Evolutionary conservation across 2,797 vertebrate genomes (phyloP), one percentile per base, ranked within the genome.

Genomic region (Esox lucius): DNA sequence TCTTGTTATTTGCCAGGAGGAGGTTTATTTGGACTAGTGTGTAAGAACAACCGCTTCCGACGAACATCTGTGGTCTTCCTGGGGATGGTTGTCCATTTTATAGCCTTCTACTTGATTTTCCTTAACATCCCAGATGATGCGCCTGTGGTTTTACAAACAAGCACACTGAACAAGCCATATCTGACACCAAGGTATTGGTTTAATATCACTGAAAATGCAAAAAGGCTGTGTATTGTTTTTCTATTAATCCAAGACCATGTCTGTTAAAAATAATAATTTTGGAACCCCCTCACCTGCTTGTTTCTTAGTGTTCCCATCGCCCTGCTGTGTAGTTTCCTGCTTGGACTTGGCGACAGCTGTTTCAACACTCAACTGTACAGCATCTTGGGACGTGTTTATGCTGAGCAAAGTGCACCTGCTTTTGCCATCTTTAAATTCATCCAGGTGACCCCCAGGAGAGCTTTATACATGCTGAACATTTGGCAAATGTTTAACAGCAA

Each of bases 381-480:
- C 86, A 91, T 95, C 66, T 84, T 95, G 73, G 94, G 94, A 22
- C 74, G 84, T 8, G 78, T 92, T 74, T 95, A 93, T 77, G 88
- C 90, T 0, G 94, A 94, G 71, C 88, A 94, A 74, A 94, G 94
- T 80, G 81, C 83, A 13, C 85, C 94, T 1, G 94, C 94, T 0
- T 95, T 95, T n/a, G 92, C 94, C 82, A 93, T 95, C 88, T 95
- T 95, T 80, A 95, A 95, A 89, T 95, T 95, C 88, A 90, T 95
- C 79, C 94, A 95, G 94, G 94, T 95, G 94, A 73, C 67, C 70
- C 16, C 22, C 3, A 3, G 6, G 9, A 56, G 31, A 22, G 61
- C 16, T 8, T 24, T 13, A 70, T 70, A 16, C 13, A 53, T 59
- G 28, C 28, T 73, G 17, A 35, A 6, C 35, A 42, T 66, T 46